These are phyloP conservation scores for Anoncus sp. DNA, from an alignment of 2,888 invertebrate species.

Conservation along the genomic window DNA sequence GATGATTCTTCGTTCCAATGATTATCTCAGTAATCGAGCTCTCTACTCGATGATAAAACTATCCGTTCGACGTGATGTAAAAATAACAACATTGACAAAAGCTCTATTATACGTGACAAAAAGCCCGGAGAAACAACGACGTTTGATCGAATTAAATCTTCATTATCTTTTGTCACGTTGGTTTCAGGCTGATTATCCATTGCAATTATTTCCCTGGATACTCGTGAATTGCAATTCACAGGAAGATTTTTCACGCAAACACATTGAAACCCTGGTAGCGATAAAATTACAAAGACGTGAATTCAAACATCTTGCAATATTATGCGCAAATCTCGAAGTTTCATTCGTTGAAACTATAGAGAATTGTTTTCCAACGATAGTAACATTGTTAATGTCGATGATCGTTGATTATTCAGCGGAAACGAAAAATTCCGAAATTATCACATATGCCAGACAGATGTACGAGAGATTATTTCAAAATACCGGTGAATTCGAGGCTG, in stretches of 20 bases:
- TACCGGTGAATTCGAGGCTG: slow-evolving; percentile 70
- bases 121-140: slow-evolving; percentile 73
- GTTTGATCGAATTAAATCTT: slow-evolving; percentile 82
- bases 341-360: slow-evolving; percentile 75
- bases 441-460: slow-evolving; percentile 66
- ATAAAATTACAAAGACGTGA: slow-evolving; percentile 81
- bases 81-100: slow-evolving; percentile 81
- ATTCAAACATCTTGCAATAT: slow-evolving; percentile 69
- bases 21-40: slow-evolving; percentile 84
- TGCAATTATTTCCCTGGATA: slow-evolving; percentile 83
- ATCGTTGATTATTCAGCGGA: slow-evolving; percentile 68
- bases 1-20: slow-evolving; percentile 85
- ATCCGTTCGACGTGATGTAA: slow-evolving; percentile 84
- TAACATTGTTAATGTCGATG: slow-evolving; percentile 71
- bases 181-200: slow-evolving; percentile 81
- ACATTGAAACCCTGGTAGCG: slow-evolving; percentile 82
- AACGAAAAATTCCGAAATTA: slow-evolving; percentile 58
- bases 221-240: slow-evolving; percentile 81
- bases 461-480: slow-evolving; percentile 73
- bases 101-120: slow-evolving; percentile 82
- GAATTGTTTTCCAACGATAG: slow-evolving; percentile 73
- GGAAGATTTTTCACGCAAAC: slow-evolving; percentile 81
- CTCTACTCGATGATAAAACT: slow-evolving; percentile 85
- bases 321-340: slow-evolving; percentile 75
- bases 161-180: slow-evolving; percentile 84